Conservation (phyloP, 2,113 vertebrate genomes). For the Pseudolaguvia tuberculata region DNA sequence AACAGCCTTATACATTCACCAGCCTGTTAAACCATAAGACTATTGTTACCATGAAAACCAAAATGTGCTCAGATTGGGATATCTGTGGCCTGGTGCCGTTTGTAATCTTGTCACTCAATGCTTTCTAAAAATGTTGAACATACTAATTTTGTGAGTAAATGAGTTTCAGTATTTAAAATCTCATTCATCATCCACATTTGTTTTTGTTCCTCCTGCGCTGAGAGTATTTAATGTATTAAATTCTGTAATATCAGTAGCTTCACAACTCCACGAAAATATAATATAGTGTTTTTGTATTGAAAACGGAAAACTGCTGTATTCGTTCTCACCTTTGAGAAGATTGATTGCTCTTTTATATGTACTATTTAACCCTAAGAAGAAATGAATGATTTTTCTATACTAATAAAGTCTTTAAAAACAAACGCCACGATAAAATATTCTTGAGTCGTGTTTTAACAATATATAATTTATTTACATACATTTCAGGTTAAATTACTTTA, state of each 20-base stretch:
- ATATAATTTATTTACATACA: slow-evolving; percentile 85
- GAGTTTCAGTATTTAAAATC: no score
- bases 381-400: not conserved
- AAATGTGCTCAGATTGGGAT: not conserved
- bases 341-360: slow-evolving; percentile 32
- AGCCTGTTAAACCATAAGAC: not conserved
- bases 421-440: slow-evolving; percentile 19
- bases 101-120: no score
- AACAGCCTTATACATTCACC: not conserved
- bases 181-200: no score
- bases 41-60: not conserved
- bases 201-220: slow-evolving; percentile 18
- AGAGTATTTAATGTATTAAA: slow-evolving; percentile 35
- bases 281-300: slow-evolving; percentile 21
- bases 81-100: not conserved
- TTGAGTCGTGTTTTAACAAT: slow-evolving; percentile 73
- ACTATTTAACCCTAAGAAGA: slow-evolving; percentile 34
- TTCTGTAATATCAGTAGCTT: slow-evolving; percentile 42
- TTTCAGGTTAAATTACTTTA: slow-evolving; percentile 81
- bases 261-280: slow-evolving; percentile 30
- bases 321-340: slow-evolving; percentile 29
- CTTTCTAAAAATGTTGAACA: no score
- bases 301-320: slow-evolving; percentile 49
- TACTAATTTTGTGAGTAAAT: no score
- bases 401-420: slow-evolving; percentile 2